These are phyloP conservation scores for Sitobion miscanthi DNA, from an alignment of 1,140 invertebrate genomes.

Conservation along the genomic window DNA sequence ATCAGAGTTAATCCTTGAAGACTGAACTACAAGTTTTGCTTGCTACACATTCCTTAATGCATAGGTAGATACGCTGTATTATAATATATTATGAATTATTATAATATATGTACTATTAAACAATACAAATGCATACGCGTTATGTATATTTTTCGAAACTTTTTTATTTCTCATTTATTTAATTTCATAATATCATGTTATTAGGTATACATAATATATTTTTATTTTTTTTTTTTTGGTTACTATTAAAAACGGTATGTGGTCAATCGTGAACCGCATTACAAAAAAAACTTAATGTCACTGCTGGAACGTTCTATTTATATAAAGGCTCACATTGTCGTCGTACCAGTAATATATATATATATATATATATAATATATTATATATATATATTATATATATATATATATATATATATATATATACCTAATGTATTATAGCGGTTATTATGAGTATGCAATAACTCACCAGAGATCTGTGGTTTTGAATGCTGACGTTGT, in stretches of 20 bases:
- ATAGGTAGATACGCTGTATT: neutral
- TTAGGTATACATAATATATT: neutral
- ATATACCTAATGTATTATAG: neutral
- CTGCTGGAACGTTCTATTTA: constrained; percentile 2
- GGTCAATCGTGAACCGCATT: neutral
- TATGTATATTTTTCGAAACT: neutral
- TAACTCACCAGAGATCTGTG: constrained; percentile 1
- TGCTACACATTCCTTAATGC: neutral
- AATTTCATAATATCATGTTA: neutral
- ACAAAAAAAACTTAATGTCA: neutral
- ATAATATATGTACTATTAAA: no score
- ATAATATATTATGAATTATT: no score
- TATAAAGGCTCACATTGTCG: neutral
- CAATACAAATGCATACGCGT: no score
- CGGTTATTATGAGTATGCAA: neutral
- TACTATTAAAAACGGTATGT: neutral
- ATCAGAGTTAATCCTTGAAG: neutral
- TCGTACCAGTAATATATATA: neutral
- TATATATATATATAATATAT: neutral
- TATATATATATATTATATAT: no score
- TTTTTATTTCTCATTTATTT: neutral
- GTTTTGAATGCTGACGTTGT: neutral
- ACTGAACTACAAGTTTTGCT: neutral
- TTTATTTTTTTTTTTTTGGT: neutral
- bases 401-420: neutral